Conservation (phyloP, 2,888 invertebrate species). For the Smittia aterrima region DNA sequence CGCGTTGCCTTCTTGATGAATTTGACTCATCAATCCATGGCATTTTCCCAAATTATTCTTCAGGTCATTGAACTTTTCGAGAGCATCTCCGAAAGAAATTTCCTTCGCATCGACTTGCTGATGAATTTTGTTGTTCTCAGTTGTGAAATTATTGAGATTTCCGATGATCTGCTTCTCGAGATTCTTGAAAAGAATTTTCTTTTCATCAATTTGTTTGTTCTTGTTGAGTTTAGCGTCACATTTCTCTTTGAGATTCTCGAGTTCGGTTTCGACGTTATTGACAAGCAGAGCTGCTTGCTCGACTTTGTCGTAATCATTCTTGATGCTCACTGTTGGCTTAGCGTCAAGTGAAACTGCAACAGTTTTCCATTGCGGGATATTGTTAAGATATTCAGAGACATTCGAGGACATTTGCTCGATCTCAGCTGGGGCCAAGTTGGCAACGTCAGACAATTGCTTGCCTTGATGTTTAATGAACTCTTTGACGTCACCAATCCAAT, state of each 20-base stretch:
- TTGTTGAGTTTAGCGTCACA: conserved; percentile 25
- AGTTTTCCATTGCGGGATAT: conserved; percentile 69
- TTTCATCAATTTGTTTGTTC: conserved; percentile 59
- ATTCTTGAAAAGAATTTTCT: conserved; percentile 67
- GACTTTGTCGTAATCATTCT: conserved; percentile 69
- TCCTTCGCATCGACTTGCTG: conserved; percentile 4
- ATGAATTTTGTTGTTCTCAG: conserved; percentile 19
- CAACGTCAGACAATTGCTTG: conserved; percentile 75
- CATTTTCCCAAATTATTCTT: conserved; percentile 67
- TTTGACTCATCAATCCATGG: conserved; percentile 59
- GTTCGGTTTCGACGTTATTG: conserved; percentile 69
- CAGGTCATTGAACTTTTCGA: conserved; percentile 65
- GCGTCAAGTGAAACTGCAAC: conserved; percentile 68
- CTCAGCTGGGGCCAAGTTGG: conserved; percentile 68
- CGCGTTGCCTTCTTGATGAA: conserved; percentile 75
- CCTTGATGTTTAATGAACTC: conserved; percentile 56
- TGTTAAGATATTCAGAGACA: conserved; percentile 49
- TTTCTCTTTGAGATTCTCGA: conserved; percentile 65
- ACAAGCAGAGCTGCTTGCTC: conserved; percentile 71
- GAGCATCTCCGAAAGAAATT: conserved; percentile 28
- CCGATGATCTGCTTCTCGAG: conserved; percentile 66
- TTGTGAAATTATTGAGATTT: neutral
- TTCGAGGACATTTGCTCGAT: conserved; percentile 59
- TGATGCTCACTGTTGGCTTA: conserved; percentile 65
- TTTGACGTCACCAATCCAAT: conserved; percentile 73